Conservation (phyloP, 2,888 invertebrate species). For the Drosophila histrio region DNA sequence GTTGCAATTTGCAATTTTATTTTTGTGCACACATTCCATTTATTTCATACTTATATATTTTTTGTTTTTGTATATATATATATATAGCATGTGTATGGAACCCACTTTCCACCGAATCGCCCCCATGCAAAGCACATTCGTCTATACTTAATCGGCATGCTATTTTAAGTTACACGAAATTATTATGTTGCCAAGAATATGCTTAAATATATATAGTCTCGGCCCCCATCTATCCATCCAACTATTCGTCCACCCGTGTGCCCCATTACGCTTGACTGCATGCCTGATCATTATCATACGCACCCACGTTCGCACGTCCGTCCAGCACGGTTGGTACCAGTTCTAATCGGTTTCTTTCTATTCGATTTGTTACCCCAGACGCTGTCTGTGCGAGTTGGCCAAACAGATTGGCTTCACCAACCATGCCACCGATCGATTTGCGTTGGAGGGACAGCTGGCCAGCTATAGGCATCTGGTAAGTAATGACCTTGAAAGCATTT, state of each 20-base stretch:
- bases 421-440: slow-evolving; percentile 92
- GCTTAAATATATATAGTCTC: slow-evolving; percentile 56
- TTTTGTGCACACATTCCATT: slow-evolving; percentile 27
- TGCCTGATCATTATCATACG: slow-evolving; percentile 45
- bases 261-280: slow-evolving; percentile 36
- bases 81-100: slow-evolving; percentile 34
- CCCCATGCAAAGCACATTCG: slow-evolving; percentile 17
- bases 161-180: slow-evolving; percentile 69
- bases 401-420: slow-evolving; percentile 97
- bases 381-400: slow-evolving; percentile 97
- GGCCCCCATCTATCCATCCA: slow-evolving; percentile 27
- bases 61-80: slow-evolving; percentile 9
- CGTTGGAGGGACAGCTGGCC: slow-evolving; percentile 93
- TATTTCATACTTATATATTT: slow-evolving; percentile 5
- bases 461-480: slow-evolving; percentile 96
- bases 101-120: slow-evolving; percentile 24
- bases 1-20: slow-evolving; percentile 23
- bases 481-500: not conserved
- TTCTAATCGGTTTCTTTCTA: slow-evolving; percentile 63
- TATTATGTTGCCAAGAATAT: slow-evolving; percentile 64
- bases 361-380: slow-evolving; percentile 78
- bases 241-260: slow-evolving; percentile 14
- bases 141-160: slow-evolving; percentile 56
- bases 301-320: slow-evolving; percentile 26
- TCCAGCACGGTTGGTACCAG: slow-evolving; percentile 43